Percentiles rank a stretch among this genome's conserved stretches.
phyloP scores from a whole-genome alignment of 2,113 vertebrate genomes.

The Microcebus murinus region DNA sequence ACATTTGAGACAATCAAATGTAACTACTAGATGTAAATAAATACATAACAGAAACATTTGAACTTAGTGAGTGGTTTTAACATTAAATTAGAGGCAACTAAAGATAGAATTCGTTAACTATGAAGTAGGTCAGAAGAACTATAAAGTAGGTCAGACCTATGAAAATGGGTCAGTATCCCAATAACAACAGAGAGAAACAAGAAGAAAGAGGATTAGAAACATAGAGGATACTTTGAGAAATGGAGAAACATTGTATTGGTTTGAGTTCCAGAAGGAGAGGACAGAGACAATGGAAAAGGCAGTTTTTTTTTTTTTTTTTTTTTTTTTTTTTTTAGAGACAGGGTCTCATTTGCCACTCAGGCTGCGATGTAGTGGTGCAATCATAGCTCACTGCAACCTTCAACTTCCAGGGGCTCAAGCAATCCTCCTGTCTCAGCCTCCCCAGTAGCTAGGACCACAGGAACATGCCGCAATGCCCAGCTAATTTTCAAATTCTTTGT shows the following conservation, averaged over 20 bases:
- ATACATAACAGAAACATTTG: not conserved
- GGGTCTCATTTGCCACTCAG: no score
- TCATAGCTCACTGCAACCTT: no score
- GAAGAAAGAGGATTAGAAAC: not conserved
- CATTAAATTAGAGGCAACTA: not conserved
- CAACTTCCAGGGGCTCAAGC: no score
- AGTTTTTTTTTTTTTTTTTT: not conserved
- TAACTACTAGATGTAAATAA: not conserved
- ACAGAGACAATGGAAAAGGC: not conserved
- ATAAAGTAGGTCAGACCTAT: not conserved
- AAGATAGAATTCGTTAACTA: slow-evolving; percentile 4
- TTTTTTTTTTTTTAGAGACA: no score
- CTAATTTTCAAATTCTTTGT: no score
- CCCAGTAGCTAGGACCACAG: no score
- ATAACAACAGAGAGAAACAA: not conserved
- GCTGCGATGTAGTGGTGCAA: no score
- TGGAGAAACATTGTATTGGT: not conserved
- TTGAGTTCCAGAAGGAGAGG: not conserved
- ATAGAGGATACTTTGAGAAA: not conserved
- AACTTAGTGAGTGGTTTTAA: not conserved
- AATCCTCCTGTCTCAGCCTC: no score
- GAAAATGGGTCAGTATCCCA: not conserved
- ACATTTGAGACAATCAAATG: not conserved
- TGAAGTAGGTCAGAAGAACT: not conserved
- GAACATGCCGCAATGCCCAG: no score